Conservation (phyloP, 2,113 vertebrate genomes). For the Prionailurus bengalensis region DNA sequence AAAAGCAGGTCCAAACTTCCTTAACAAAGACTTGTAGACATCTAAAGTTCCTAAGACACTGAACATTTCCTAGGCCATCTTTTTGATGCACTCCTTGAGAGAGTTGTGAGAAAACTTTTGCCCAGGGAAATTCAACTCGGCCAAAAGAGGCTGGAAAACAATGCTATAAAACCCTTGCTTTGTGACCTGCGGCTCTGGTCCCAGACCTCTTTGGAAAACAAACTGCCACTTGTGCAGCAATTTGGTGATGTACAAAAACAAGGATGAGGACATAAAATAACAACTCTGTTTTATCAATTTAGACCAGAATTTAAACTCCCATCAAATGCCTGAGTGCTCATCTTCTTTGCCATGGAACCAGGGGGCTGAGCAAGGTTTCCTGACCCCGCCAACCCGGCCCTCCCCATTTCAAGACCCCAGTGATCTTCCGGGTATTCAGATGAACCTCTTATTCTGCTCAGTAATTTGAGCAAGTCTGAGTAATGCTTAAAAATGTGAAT, state of each 20-base stretch:
- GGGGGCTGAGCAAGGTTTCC: not conserved
- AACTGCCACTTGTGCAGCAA: not conserved
- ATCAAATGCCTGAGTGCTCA: fast-evolving
- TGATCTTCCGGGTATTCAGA: not conserved
- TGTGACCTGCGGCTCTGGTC: slow-evolving; percentile 9
- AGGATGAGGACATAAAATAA: slow-evolving; percentile 42
- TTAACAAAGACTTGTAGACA: not conserved
- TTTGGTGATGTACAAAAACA: slow-evolving; percentile 46
- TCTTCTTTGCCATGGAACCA: not conserved
- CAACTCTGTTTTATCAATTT: not conserved
- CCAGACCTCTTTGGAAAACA: slow-evolving; percentile 50
- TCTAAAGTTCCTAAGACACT: slow-evolving; percentile 19
- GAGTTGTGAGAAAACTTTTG: slow-evolving; percentile 23
- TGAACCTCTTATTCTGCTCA: not conserved
- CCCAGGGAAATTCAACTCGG: not conserved
- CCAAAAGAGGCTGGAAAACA: slow-evolving; percentile 42
- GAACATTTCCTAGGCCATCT: slow-evolving; percentile 9
- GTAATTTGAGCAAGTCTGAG: not conserved
- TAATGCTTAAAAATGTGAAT: slow-evolving; percentile 4
- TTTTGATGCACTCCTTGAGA: not conserved
- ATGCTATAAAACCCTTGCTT: not conserved
- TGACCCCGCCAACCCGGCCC: not conserved
- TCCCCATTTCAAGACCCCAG: not conserved
- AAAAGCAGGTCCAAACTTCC: slow-evolving; percentile 27
- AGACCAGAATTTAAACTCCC: slow-evolving; percentile 14